Conservation (phyloP, 1,140 invertebrate species). For the Saccostrea cuccullata region DNA sequence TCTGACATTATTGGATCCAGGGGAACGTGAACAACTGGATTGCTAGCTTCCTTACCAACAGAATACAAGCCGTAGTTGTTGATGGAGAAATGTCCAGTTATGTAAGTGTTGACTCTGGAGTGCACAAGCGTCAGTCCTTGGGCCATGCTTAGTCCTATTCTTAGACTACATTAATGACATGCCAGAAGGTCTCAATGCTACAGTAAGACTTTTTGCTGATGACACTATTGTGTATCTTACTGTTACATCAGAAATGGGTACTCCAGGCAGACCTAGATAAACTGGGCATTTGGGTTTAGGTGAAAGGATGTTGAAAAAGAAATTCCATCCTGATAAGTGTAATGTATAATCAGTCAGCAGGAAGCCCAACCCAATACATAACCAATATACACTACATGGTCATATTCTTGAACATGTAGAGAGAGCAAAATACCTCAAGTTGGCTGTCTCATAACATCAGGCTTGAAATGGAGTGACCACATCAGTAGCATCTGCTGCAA, state of each 20-base stretch:
- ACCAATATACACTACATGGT: constrained; percentile 22
- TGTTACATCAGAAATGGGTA: not conserved
- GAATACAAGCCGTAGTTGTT: no score
- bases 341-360: constrained; percentile 12
- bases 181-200: not conserved
- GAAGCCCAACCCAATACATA: not conserved
- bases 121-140: constrained; percentile 47
- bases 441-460: not conserved
- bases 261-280: constrained; percentile 29
- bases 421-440: not conserved
- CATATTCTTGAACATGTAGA: not conserved
- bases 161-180: not conserved
- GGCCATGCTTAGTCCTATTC: constrained; percentile 31
- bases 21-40: no score
- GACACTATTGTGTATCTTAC: no score
- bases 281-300: constrained; percentile 1
- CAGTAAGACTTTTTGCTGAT: no score
- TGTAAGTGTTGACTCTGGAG: constrained; percentile 12
- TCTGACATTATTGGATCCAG: no score
- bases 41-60: no score
- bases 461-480: constrained; percentile 26
- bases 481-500: constrained; percentile 9
- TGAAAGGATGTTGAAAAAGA: constrained; percentile 7
- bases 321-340: constrained; percentile 47
- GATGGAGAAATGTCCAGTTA: constrained; percentile 3